Conservation (phyloP, 2,888 invertebrate genomes). For the Plebejus anna region DNA sequence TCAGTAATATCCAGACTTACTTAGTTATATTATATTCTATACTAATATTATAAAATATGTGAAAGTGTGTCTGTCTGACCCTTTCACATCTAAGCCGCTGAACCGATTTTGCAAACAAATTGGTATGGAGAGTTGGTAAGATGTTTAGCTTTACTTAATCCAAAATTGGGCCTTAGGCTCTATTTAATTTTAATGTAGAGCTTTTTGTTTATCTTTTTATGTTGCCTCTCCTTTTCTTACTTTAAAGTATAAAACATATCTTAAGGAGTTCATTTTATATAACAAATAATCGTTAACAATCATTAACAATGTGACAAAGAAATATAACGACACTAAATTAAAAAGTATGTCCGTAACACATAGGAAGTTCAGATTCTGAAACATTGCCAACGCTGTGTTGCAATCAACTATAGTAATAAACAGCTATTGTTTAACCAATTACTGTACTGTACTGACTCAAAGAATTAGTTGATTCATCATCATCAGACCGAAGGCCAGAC, state of each 20-base stretch:
- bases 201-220: too few species aligned
- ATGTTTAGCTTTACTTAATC: too few species aligned
- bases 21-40: too few species aligned
- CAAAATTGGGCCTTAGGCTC: too few species aligned
- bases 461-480: neutral
- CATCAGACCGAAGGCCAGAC: neutral
- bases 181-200: too few species aligned
- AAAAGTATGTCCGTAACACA: conserved; percentile 19
- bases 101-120: too few species aligned
- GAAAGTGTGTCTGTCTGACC: too few species aligned
- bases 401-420: conserved; percentile 37
- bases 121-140: too few species aligned
- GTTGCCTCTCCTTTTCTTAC: too few species aligned
- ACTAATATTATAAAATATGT: too few species aligned
- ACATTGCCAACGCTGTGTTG: conserved; percentile 41
- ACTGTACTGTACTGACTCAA: conserved; percentile 31
- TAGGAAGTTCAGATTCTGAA: conserved; percentile 36
- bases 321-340: conserved; percentile 27
- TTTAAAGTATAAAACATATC: neutral
- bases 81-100: too few species aligned
- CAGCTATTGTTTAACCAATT: conserved; percentile 36
- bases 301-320: neutral
- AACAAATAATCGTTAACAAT: neutral
- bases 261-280: neutral
- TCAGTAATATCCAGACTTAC: neutral